A percentile compares a stretch with the other conserved stretches of the same genome.
Conservation (phyloP, 1,140 invertebrate species). For the Drosophila funebris region DNA sequence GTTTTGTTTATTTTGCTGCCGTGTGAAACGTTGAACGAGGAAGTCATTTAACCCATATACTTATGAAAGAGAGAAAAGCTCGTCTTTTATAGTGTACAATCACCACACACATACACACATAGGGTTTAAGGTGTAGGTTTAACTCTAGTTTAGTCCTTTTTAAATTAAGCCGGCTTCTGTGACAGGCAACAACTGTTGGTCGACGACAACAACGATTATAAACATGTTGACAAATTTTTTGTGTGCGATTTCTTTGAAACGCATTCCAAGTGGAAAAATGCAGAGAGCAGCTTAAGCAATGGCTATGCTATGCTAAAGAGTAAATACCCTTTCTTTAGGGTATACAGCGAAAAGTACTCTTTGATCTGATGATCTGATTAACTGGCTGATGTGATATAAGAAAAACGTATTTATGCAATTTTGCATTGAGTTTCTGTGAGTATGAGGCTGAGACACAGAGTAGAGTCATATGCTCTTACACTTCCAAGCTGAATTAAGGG, state of each 20-base stretch:
- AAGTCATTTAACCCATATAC: conserved; percentile 74
- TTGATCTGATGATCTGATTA: too few relatives aligned
- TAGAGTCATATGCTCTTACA: too few relatives aligned
- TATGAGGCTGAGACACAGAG: too few relatives aligned
- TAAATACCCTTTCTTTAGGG: background rate
- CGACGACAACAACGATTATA: conserved; percentile 46
- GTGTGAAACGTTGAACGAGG: conserved; percentile 62
- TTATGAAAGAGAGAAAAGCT: conserved; percentile 25
- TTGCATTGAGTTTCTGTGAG: too few relatives aligned
- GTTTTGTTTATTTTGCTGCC: conserved; percentile 46
- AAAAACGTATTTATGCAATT: too few relatives aligned
- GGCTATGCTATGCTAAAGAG: background rate
- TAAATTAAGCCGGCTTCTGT: conserved; percentile 36
- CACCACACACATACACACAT: background rate
- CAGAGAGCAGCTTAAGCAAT: background rate
- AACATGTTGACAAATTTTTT: conserved; percentile 73
- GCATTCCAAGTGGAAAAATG: conserved; percentile 45
- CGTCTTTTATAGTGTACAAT: conserved; percentile 31
- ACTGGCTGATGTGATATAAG: too few relatives aligned
- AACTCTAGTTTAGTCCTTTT: conserved; percentile 42
- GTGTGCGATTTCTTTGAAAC: conserved; percentile 16
- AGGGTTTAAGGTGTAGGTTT: conserved; percentile 38
- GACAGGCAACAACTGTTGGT: conserved; percentile 26
- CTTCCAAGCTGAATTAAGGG: too few relatives aligned
- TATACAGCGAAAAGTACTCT: too few relatives aligned